Percentiles rank a stretch among this genome's conserved stretches.
Conservation (phyloP, 2,888 invertebrate genomes). For the Pycnomerus fuliginosus region DNA sequence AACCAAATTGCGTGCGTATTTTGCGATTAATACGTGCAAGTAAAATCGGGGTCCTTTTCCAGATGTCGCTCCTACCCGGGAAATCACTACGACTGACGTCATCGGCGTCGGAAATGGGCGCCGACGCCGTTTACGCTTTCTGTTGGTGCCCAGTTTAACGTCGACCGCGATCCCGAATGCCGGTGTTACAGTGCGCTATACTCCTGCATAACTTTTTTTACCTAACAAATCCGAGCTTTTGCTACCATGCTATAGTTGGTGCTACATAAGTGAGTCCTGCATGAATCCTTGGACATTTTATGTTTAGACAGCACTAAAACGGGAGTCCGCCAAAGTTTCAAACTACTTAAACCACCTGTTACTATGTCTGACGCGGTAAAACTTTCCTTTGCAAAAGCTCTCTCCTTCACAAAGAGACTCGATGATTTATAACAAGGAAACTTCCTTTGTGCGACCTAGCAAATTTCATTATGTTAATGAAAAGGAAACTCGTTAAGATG, state of each 20-base stretch:
- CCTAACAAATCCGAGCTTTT: constrained; percentile 28
- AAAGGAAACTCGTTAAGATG: too few relatives aligned
- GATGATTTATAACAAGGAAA: too few relatives aligned
- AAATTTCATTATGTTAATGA: too few relatives aligned
- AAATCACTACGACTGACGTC: constrained; percentile 41
- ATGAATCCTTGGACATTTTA: constrained; percentile 9
- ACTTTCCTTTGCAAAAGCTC: not conserved
- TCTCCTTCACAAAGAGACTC: too few relatives aligned
- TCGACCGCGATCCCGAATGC: constrained; percentile 36
- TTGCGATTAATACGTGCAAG: constrained; percentile 15
- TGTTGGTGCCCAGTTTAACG: constrained; percentile 46
- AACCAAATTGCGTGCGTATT: constrained; percentile 10
- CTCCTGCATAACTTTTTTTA: constrained; percentile 15
- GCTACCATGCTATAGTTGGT: constrained; percentile 40
- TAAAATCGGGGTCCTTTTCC: constrained; percentile 8
- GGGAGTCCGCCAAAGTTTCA: constrained; percentile 22
- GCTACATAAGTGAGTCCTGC: constrained; percentile 29
- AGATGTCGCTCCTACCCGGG: constrained; percentile 17
- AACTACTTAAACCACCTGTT: constrained; percentile 25
- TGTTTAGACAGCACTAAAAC: constrained; percentile 1
- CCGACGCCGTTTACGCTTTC: constrained; percentile 43
- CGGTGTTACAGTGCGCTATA: constrained; percentile 42
- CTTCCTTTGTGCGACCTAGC: too few relatives aligned
- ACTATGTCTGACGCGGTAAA: constrained; percentile 2
- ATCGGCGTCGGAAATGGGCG: constrained; percentile 49